Evolutionary conservation across 2,113 vertebrate species (phyloP), one percentile per base, ranked within the genome.

Genomic region (Myrmecophaga tridactyla): DNA sequence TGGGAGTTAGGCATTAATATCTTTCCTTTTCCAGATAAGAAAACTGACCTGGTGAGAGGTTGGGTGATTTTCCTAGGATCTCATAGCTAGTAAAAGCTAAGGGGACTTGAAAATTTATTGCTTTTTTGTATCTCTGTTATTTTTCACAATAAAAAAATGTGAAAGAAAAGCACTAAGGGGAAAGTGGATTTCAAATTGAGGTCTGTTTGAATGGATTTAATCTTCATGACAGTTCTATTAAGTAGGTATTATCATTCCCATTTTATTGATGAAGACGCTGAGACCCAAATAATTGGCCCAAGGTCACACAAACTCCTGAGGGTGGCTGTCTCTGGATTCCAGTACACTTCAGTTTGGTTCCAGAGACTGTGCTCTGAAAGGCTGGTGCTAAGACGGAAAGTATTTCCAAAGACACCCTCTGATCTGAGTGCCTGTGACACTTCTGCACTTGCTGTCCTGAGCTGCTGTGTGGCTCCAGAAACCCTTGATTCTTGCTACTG

Each of bases 231-330:
- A 39, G 3, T 58, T 85, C 34, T 96, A 3, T 36, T 12, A 62
- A 63, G 31, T 39, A 80, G 53, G 29, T 77, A 17, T 80, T 70
- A 48, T n/a, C 51, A 80, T 39, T 23, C 60, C 12, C 67, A 65
- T 75, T 58, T 96, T 81, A 86, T 5, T 78, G 80, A 86, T 85
- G 65, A 29, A 43, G 80, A 77, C 86, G 85, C 27, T 51, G 86
- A 86, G n/a, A 65, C 14, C 27, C 23, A 21, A 46, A 25, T 63
- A 76, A 90, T 4, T 82, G 60, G 39, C 12, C 7, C 67, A 43
- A 90, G 12, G 8, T 88, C 65, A 65, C 58, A 72, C 58, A 77
- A n/a, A 41, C 23, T 76, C 67, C 36, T 17, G 17, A 80, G 2
- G 14, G 5, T 36, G 14, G 21, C 25, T 80, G 17, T 53, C 27